Conservation (phyloP, 1,140 invertebrate genomes). For the Hyles euphorbiae region DNA sequence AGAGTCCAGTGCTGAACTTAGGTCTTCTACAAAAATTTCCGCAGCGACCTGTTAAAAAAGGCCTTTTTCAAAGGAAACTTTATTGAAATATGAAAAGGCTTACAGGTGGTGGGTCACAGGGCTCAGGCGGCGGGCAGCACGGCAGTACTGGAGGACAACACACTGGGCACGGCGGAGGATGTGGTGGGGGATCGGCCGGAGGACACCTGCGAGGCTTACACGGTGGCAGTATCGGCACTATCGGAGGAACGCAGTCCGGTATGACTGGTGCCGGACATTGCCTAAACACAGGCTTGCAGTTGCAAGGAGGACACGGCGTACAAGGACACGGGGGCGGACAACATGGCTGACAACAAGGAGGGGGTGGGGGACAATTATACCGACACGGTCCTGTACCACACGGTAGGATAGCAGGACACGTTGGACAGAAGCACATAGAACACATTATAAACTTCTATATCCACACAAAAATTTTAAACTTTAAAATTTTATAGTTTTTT, state of each 20-base stretch:
- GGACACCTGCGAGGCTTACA: conserved; percentile 50
- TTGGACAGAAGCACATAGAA: conserved; percentile 48
- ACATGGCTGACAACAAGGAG: conserved; percentile 49
- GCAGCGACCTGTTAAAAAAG: no score
- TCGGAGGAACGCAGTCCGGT: conserved; percentile 54
- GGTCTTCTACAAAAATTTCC: no score
- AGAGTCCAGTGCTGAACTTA: no score
- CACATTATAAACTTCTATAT: conserved; percentile 31
- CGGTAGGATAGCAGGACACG: conserved; percentile 55
- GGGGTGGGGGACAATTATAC: conserved; percentile 45
- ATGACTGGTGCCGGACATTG: conserved; percentile 52
- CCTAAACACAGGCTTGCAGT: conserved; percentile 42
- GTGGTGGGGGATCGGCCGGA: conserved; percentile 39
- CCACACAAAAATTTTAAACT: neutral
- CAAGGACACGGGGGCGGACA: conserved; percentile 56
- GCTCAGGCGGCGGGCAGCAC: conserved; percentile 60
- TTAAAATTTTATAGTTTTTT: conserved; percentile 21
- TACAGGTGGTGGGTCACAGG: conserved; percentile 62
- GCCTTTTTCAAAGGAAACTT: no score
- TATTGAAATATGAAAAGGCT: conserved; percentile 7
- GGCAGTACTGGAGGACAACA: conserved; percentile 58
- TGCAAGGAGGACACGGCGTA: conserved; percentile 58
- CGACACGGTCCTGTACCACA: conserved; percentile 47
- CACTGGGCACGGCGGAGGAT: conserved; percentile 46
- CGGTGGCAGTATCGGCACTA: conserved; percentile 49